Evolutionary conservation across 2,797 vertebrate species (phyloP).

Genomic region (Danio kyathit): DNA sequence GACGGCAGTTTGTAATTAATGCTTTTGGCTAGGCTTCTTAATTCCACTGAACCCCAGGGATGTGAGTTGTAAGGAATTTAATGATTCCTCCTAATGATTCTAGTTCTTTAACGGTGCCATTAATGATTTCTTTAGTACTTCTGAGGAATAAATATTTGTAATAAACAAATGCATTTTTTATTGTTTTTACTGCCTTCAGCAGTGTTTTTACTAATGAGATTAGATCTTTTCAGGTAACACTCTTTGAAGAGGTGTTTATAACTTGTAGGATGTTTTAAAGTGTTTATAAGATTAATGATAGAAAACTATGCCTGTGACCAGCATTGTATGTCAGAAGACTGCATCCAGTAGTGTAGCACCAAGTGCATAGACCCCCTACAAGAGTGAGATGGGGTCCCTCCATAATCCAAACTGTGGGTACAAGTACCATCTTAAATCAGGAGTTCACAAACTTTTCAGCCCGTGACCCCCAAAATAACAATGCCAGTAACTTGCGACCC

Average conservation of each 20-base stretch:
- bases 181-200: neutral
- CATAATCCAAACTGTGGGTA: too few relatives aligned
- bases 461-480: too few relatives aligned
- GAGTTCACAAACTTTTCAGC: too few relatives aligned
- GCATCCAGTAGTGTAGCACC: too few relatives aligned
- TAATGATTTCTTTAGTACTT: slow-evolving; percentile 21
- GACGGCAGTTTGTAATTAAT: neutral
- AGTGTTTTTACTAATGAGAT: neutral
- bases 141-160: neutral
- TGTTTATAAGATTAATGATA: too few relatives aligned
- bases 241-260: slow-evolving; percentile 1
- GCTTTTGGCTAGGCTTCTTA: neutral
- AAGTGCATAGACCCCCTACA: too few relatives aligned
- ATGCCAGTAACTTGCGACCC: too few relatives aligned
- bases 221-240: neutral
- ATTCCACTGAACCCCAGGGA: slow-evolving; percentile 12
- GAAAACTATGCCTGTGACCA: too few relatives aligned
- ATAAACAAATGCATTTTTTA: slow-evolving; percentile 7
- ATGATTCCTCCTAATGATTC: slow-evolving; percentile 23
- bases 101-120: neutral
- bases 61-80: neutral
- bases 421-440: too few relatives aligned
- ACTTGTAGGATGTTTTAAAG: too few relatives aligned
- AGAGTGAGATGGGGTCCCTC: too few relatives aligned
- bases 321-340: too few relatives aligned